phyloP scores from a whole-genome alignment of 2,113 vertebrate genomes.

The Toxotes jaculatrix region DNA sequence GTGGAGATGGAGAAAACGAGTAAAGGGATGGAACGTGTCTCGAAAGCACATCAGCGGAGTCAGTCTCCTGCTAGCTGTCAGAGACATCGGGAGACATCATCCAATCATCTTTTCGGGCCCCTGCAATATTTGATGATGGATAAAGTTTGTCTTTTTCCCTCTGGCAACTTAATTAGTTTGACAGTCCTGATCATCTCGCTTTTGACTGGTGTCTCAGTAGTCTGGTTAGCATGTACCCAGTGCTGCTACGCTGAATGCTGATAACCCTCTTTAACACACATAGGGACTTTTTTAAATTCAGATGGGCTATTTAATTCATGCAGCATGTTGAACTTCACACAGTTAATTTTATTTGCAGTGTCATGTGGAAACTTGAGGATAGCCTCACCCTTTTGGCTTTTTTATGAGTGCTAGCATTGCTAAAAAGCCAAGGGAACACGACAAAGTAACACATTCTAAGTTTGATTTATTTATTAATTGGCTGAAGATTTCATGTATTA shows the following conservation, averaged over 20 bases:
- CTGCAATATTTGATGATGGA: slow-evolving; percentile 23
- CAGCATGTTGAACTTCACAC: slow-evolving; percentile 24
- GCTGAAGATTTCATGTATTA: background rate
- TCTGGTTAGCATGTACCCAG: slow-evolving; percentile 28
- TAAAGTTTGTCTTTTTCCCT: slow-evolving; percentile 24
- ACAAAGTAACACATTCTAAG: background rate
- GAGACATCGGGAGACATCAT: background rate
- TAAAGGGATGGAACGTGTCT: background rate
- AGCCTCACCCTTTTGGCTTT: slow-evolving; percentile 7
- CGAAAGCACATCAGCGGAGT: background rate
- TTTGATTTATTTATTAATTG: slow-evolving; percentile 6
- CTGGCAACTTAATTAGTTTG: slow-evolving; percentile 42
- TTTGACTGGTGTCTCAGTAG: slow-evolving; percentile 38
- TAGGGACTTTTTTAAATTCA: slow-evolving; percentile 45
- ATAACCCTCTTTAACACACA: slow-evolving; percentile 42
- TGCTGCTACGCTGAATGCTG: slow-evolving; percentile 39
- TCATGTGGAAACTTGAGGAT: slow-evolving; percentile 29
- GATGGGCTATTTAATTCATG: slow-evolving; percentile 31
- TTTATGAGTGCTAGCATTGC: slow-evolving; percentile 5
- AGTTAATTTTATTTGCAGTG: slow-evolving; percentile 32
- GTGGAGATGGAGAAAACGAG: background rate
- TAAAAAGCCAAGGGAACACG: slow-evolving; percentile 6
- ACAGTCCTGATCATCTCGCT: slow-evolving; percentile 48
- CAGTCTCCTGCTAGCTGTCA: slow-evolving; percentile 1
- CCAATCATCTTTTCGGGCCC: slow-evolving; percentile 8